phyloP scores from a whole-genome alignment of 2,113 vertebrate species.

The Vanacampus margaritifer region DNA sequence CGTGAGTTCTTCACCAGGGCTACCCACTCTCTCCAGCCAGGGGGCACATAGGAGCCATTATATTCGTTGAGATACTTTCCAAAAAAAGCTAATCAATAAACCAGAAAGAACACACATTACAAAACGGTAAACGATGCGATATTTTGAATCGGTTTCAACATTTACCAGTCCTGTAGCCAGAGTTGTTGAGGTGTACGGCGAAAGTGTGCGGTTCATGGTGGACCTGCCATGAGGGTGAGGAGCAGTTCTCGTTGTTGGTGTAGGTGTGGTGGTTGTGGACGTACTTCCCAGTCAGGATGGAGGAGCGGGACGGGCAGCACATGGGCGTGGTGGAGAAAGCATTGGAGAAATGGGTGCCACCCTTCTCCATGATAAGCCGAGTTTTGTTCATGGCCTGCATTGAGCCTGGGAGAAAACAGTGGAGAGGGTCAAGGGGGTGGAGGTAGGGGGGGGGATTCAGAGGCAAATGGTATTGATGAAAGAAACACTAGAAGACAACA shows the following conservation, averaged over 20 bases:
- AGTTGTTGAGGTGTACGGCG: slow-evolving; percentile 91
- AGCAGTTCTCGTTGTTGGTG: slow-evolving; percentile 99
- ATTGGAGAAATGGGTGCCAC: slow-evolving; percentile 91
- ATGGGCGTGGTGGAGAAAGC: slow-evolving; percentile 96
- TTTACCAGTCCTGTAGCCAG: slow-evolving; percentile 93
- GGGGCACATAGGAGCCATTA: slow-evolving; percentile 94
- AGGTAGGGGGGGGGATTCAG: slow-evolving; percentile 13
- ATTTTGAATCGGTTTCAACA: neutral
- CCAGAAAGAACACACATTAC: neutral
- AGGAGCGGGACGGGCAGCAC: slow-evolving; percentile 96
- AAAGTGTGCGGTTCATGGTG: slow-evolving; percentile 92
- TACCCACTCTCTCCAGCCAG: slow-evolving; percentile 96
- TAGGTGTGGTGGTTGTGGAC: slow-evolving; percentile 98
- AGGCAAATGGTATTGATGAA: slow-evolving; percentile 3
- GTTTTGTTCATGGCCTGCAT: slow-evolving; percentile 99
- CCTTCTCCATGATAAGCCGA: slow-evolving; percentile 87
- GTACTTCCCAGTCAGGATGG: slow-evolving; percentile 94
- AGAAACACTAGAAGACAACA: slow-evolving; percentile 17
- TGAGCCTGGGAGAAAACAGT: slow-evolving; percentile 76
- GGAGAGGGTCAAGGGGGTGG: slow-evolving; percentile 18
- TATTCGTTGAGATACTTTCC: slow-evolving; percentile 98
- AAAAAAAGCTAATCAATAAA: slow-evolving; percentile 82
- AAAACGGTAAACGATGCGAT: neutral
- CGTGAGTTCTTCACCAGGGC: slow-evolving; percentile 95
- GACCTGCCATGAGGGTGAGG: slow-evolving; percentile 93